Evolutionary conservation across 2,888 invertebrate species (phyloP).

Genomic region (Microchrysa polita): DNA sequence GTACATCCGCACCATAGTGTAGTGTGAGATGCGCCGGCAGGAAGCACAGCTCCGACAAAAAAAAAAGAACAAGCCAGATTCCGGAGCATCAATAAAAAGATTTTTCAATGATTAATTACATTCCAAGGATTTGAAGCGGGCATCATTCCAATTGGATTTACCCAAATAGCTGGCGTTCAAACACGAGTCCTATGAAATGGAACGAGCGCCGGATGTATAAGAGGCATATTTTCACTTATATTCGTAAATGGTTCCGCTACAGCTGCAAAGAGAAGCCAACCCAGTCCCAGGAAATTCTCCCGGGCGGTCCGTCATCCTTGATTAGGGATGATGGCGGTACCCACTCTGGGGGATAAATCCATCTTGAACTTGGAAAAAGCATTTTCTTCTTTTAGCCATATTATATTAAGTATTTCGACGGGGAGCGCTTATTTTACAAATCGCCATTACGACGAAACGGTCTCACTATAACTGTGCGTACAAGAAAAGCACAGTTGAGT

Average conservation of each 20-base stretch:
- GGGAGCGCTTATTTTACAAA: slow-evolving; percentile 25
- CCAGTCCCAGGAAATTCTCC: background rate
- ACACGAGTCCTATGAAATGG: no score
- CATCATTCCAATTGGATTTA: slow-evolving; percentile 35
- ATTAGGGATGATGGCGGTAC: slow-evolving; percentile 17
- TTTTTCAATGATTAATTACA: slow-evolving; percentile 43
- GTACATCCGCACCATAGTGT: background rate
- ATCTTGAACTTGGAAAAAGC: slow-evolving; percentile 30
- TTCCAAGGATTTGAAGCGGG: slow-evolving; percentile 14
- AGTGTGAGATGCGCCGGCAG: no score
- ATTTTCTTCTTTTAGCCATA: background rate
- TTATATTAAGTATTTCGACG: slow-evolving; percentile 2
- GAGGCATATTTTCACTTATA: background rate
- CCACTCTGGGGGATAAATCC: slow-evolving; percentile 34
- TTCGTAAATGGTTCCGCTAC: slow-evolving; percentile 5
- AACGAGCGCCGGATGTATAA: background rate
- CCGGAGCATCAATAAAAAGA: slow-evolving; percentile 18
- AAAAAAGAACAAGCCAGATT: slow-evolving; percentile 3
- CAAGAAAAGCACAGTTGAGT: no score
- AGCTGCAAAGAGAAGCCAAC: background rate
- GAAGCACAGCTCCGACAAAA: no score
- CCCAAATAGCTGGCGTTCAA: no score
- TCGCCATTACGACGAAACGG: background rate
- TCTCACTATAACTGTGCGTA: no score
- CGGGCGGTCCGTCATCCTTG: slow-evolving; percentile 13